Conservation (phyloP, 2,797 vertebrate species). For the Tarsius wallacei region DNA sequence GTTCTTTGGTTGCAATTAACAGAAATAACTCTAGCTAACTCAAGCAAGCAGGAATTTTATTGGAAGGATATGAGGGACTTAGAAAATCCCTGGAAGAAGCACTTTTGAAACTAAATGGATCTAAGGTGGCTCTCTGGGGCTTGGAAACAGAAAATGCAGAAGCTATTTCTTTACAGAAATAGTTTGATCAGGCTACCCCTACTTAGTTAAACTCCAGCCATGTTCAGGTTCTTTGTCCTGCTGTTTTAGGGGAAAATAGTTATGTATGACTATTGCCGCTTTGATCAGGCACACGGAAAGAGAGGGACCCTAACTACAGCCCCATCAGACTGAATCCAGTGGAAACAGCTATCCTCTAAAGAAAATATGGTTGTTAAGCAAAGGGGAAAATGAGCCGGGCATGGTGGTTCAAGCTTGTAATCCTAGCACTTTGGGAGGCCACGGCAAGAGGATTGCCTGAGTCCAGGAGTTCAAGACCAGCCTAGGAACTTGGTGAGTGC, state of each 20-base stretch:
- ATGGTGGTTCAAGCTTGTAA: no score
- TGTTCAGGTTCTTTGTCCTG: neutral
- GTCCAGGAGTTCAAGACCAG: no score
- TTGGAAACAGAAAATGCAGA: neutral
- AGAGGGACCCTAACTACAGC: no score
- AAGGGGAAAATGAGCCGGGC: conserved; percentile 25
- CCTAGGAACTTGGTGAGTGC: no score
- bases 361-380: neutral
- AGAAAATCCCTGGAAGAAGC: conserved; percentile 36
- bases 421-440: no score
- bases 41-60: conserved; percentile 65
- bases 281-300: neutral
- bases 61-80: conserved; percentile 37
- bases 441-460: no score
- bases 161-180: neutral
- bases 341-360: neutral
- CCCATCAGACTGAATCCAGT: neutral
- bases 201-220: neutral
- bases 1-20: neutral
- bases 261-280: no score
- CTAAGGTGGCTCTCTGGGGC: neutral
- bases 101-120: conserved; percentile 13
- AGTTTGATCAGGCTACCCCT: conserved; percentile 14
- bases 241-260: neutral
- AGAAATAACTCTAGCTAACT: conserved; percentile 59